Percentiles rank a stretch among this genome's conserved stretches.
These are phyloP conservation scores for Phymatocera aterrima DNA, from an alignment of 2,888 invertebrate genomes.

Conservation along the genomic window DNA sequence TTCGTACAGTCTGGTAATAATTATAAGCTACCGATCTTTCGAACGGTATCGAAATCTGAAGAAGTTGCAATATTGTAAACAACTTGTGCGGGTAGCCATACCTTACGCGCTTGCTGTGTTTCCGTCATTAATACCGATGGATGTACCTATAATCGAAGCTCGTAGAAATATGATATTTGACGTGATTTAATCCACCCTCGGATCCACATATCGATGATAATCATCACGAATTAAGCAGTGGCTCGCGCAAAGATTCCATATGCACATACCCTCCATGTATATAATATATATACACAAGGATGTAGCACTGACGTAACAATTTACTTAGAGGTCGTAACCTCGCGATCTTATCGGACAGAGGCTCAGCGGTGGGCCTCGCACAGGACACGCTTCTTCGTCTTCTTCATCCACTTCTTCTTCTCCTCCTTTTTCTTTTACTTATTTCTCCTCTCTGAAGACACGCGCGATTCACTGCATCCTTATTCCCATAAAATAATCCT, in stretches of 20 bases:
- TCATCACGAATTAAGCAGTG: neutral
- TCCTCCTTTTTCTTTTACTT: neutral
- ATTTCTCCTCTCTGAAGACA: neutral
- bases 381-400: neutral
- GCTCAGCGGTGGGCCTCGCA: conserved; percentile 27
- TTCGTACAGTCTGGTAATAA: too few relatives aligned
- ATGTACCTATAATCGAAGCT: too few relatives aligned
- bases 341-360: conserved; percentile 32
- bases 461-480: conserved; percentile 28
- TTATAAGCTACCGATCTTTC: too few relatives aligned
- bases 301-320: conserved; percentile 42
- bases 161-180: too few relatives aligned
- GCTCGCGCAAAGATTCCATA: conserved; percentile 13
- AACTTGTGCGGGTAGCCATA: too few relatives aligned
- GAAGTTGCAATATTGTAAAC: too few relatives aligned
- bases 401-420: neutral
- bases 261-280: too few relatives aligned
- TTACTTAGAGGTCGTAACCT: conserved; percentile 30
- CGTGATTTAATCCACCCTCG: neutral
- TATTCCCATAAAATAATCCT: conserved; percentile 32
- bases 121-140: too few relatives aligned
- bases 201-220: neutral
- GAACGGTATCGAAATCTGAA: too few relatives aligned
- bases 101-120: too few relatives aligned
- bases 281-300: neutral